Base-by-base conservation (phyloP, 2,113 vertebrate species). In the Manacus vitellinus region DNA sequence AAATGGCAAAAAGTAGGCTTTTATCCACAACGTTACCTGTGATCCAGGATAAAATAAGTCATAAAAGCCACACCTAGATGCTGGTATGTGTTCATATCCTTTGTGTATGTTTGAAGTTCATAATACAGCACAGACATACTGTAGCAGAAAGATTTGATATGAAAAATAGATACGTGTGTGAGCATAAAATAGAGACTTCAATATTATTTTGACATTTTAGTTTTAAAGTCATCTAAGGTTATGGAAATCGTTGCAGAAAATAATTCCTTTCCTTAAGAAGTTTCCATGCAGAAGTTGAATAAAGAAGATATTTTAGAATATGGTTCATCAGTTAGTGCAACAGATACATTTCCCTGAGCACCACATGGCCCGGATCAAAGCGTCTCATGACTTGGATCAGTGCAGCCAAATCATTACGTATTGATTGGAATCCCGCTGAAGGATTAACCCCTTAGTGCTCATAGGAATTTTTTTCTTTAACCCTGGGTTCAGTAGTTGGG, bases 351-450 rank as follows among this genome's bases (percentile, higher is more conserved):
- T 97, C 96, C 97, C 94, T 84, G 74, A 96, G 96, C 97, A 97
- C 97, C 97, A 95, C 93, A 93, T 98, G 96, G 97, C 90, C 89
- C 27, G 96, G 97, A 99, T 99, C 98, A 99, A 98, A 98, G 98
- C 92, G 4, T 97, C 97, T 96, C 91, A 91, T 97, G 98, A 97
- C 98, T 98, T 92, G 97, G 98, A 98, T 98, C 98, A 91, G 94
- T 97, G 98, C 97, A 98, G 97, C 97, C 97, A 97, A 97, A 98
- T 99, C 98, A 98, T 98, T 97, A 98, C 63, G 75, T 98, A 98
- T 98, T 98, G 98, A 99, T 98, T 97, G 90, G 96, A 96, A 97
- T 94, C 89, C 95, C 85, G 54, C 83, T 92, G 95, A 92, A 96
- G 95, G 82, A 90, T 98, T 98, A 98, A 98, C 97, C 96, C 98